phyloP scores from a whole-genome alignment of 2,797 vertebrate genomes.

The Danio tinwini region DNA sequence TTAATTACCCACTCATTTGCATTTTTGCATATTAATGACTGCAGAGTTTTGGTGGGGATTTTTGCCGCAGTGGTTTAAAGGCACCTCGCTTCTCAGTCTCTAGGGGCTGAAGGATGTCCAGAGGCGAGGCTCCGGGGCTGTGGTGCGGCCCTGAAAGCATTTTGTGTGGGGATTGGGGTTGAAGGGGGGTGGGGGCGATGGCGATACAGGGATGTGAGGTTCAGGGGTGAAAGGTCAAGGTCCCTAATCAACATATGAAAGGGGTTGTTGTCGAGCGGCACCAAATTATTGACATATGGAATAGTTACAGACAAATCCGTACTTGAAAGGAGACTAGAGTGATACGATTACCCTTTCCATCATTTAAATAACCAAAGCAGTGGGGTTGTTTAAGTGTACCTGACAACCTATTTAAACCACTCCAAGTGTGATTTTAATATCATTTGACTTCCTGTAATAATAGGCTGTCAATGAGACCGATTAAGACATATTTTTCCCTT shows the following conservation, averaged over 20 bases:
- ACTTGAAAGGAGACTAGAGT: conserved; percentile 68
- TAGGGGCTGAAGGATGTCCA: conserved; percentile 77
- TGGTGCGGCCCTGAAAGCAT: conserved; percentile 70
- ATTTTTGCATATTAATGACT: conserved; percentile 98
- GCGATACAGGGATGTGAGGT: conserved; percentile 63
- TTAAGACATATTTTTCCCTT: conserved; percentile 65
- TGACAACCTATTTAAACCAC: conserved; percentile 17
- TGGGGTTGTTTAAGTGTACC: conserved; percentile 9
- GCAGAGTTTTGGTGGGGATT: conserved; percentile 84
- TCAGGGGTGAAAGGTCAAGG: conserved; percentile 65
- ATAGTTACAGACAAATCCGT: conserved; percentile 76
- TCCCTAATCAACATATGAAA: conserved; percentile 82
- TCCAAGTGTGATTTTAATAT: conserved; percentile 39
- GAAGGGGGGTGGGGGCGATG: conserved; percentile 61
- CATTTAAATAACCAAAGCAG: conserved; percentile 24
- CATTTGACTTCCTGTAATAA: conserved; percentile 42
- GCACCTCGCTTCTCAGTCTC: conserved; percentile 81
- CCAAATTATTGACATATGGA: conserved; percentile 84
- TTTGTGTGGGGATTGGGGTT: conserved; percentile 59
- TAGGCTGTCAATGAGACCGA: conserved; percentile 50
- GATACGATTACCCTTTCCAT: conserved; percentile 25
- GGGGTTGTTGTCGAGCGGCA: conserved; percentile 72
- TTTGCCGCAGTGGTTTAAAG: conserved; percentile 87
- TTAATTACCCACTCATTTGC: conserved; percentile 96
- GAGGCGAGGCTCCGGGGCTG: conserved; percentile 76